Conservation (phyloP, 2,113 vertebrate species). For the Chaenocephalus aceratus region DNA sequence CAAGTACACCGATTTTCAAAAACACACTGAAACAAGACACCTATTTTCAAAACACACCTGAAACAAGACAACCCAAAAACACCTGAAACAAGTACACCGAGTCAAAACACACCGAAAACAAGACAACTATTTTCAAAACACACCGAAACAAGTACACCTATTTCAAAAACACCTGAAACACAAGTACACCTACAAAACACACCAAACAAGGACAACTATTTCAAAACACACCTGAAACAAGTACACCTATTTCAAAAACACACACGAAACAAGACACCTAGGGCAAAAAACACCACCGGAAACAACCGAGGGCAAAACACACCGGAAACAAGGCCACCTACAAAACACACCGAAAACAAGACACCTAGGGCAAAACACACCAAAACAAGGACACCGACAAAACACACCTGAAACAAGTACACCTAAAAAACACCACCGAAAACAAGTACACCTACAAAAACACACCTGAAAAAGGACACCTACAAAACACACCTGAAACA, state of each 20-base stretch:
- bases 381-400: not conserved
- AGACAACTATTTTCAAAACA: not conserved
- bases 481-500: not conserved
- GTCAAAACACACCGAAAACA: too few relatives aligned
- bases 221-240: constrained; percentile 1
- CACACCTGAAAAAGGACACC: too few relatives aligned
- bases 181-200: too few relatives aligned
- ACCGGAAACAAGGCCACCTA: not conserved
- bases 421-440: constrained; percentile 61
- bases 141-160: not conserved
- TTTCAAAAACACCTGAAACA: too few relatives aligned
- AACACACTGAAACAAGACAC: too few relatives aligned
- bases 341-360: constrained; percentile 91
- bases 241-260: not conserved
- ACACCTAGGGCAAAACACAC: constrained; percentile 16
- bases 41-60: too few relatives aligned
- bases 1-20: too few relatives aligned
- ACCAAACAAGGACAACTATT: too few relatives aligned
- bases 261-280: not conserved
- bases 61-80: constrained; percentile 70
- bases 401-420: not conserved
- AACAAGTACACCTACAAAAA: too few relatives aligned
- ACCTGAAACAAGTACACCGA: constrained; percentile 91
- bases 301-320: too few relatives aligned
- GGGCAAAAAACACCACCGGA: too few relatives aligned